A percentile compares a stretch with the other conserved stretches of the same genome.
These are phyloP conservation scores for Opisthocomus hoazin DNA, from an alignment of 2,113 vertebrate genomes.

Conservation along the genomic window DNA sequence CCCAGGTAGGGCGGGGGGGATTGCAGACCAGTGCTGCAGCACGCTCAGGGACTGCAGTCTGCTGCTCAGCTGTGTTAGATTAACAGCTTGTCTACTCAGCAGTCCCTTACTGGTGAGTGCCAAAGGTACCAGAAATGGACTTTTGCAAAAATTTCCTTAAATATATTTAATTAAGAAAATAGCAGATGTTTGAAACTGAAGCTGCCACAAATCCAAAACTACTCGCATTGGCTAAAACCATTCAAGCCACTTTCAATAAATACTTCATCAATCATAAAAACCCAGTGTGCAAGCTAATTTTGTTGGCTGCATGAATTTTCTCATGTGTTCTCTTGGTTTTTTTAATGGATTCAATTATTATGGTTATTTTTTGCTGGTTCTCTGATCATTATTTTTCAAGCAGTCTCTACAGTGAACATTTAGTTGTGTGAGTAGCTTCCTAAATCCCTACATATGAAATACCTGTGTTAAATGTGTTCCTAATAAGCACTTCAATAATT, in stretches of 20 bases:
- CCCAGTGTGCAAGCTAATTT: background rate
- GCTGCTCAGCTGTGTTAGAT: background rate
- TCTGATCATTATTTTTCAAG: background rate
- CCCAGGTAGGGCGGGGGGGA: background rate
- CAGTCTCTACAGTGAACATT: background rate
- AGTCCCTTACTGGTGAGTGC: background rate
- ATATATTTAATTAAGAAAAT: conserved; percentile 18
- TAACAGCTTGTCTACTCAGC: conserved; percentile 16
- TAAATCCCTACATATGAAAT: background rate
- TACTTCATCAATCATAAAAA: conserved; percentile 25
- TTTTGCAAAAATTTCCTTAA: background rate
- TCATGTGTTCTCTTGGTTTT: background rate
- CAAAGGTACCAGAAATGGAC: background rate
- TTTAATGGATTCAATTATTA: background rate
- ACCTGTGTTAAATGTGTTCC: background rate
- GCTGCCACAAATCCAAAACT: background rate
- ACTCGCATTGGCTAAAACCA: background rate
- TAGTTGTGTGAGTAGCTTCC: background rate
- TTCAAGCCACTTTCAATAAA: background rate
- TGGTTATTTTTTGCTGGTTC: background rate
- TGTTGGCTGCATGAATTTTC: background rate
- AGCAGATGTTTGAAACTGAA: conserved; percentile 21
- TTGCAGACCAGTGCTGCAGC: background rate
- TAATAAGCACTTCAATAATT: background rate
- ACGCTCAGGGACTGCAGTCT: background rate